A percentile compares a stretch with the other conserved stretches of the same genome.
These are phyloP conservation scores for Baronia brevicornis DNA, from an alignment of 2,888 invertebrate genomes.

Conservation along the genomic window DNA sequence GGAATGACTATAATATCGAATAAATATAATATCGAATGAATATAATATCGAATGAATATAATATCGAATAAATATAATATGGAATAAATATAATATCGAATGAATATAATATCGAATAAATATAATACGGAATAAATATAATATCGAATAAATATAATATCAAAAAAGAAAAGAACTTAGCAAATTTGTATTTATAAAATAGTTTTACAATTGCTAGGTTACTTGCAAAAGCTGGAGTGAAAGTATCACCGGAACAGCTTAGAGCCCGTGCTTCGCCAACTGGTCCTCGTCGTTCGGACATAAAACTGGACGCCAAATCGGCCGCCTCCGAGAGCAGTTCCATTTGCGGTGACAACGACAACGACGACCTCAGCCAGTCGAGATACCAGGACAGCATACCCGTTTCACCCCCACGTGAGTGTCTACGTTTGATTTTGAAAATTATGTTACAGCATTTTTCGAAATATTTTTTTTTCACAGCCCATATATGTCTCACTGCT, in stretches of 20 bases:
- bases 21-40: too few species aligned
- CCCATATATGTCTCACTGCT: too few species aligned
- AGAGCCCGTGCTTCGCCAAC: conserved; percentile 91
- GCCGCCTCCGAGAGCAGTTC: conserved; percentile 85
- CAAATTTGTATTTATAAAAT: not conserved
- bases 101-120: too few species aligned
- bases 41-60: too few species aligned
- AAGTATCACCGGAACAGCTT: conserved; percentile 88
- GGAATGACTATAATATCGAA: too few species aligned
- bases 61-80: too few species aligned
- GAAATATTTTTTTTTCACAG: too few species aligned
- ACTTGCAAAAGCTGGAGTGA: conserved; percentile 91
- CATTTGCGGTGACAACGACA: conserved; percentile 86
- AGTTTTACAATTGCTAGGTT: conserved; percentile 67
- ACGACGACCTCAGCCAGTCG: conserved; percentile 86
- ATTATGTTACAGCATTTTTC: too few species aligned
- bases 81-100: too few species aligned
- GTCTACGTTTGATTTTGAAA: not conserved
- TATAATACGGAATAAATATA: too few species aligned
- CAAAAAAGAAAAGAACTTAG: not conserved
- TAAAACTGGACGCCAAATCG: conserved; percentile 85
- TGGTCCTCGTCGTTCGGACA: conserved; percentile 84
- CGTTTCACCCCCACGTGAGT: conserved; percentile 79
- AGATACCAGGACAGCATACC: conserved; percentile 70
- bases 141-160: not conserved